phyloP scores from a whole-genome alignment of 2,888 invertebrate genomes.

The Dusona sp. region DNA sequence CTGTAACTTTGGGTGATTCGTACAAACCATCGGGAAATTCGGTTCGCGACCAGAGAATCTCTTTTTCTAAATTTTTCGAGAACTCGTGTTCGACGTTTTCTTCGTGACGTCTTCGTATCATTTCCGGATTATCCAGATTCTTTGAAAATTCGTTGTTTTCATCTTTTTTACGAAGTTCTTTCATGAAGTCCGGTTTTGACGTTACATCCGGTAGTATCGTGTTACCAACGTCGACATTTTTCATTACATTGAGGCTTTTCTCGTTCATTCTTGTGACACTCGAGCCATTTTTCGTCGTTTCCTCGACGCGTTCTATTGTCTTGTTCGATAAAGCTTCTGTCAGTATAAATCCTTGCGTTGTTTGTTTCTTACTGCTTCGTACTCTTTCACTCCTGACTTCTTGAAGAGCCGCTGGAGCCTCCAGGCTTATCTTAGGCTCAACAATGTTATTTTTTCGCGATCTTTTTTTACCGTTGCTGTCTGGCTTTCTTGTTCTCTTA shows the following conservation, averaged over 20 bases:
- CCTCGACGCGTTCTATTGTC: neutral
- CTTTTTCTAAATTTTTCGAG: slow-evolving; percentile 78
- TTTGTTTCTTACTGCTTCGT: slow-evolving; percentile 4
- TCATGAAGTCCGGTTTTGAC: slow-evolving; percentile 46
- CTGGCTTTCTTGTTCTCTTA: slow-evolving; percentile 64
- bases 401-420: slow-evolving; percentile 44
- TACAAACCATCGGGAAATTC: slow-evolving; percentile 26
- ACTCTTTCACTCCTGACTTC: slow-evolving; percentile 16
- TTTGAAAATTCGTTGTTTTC: slow-evolving; percentile 78
- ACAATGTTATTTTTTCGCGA: slow-evolving; percentile 58
- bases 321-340: slow-evolving; percentile 38
- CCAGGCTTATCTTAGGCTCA: slow-evolving; percentile 1
- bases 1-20: neutral
- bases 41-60: slow-evolving; percentile 74
- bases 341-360: slow-evolving; percentile 25
- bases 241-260: slow-evolving; percentile 33
- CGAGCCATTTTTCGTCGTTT: slow-evolving; percentile 10
- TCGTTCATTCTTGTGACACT: neutral
- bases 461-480: slow-evolving; percentile 28
- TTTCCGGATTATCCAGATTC: slow-evolving; percentile 73
- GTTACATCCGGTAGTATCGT: slow-evolving; percentile 54
- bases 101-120: slow-evolving; percentile 38
- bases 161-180: slow-evolving; percentile 67
- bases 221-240: slow-evolving; percentile 62
- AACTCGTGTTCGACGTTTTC: slow-evolving; percentile 79